Base-by-base conservation (phyloP, 2,888 invertebrate genomes). In the Drosophila ezoana region DNA sequence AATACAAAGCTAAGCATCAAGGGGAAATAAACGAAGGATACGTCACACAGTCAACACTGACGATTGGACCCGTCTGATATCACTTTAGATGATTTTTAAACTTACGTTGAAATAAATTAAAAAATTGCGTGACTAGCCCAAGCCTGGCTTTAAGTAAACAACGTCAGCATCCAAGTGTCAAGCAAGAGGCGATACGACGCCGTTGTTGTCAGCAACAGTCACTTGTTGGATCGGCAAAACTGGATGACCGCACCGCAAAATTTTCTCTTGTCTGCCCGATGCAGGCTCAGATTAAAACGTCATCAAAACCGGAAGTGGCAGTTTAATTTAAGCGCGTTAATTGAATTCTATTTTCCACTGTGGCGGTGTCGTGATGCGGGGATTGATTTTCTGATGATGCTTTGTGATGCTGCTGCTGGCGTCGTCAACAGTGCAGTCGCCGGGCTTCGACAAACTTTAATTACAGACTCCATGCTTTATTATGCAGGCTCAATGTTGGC, bases 231-330 rank as follows among this genome's bases (percentile, higher is more conserved):
- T 38, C 40, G 23, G 43, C 57, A 16, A 41, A 57, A 45, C 40
- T 59, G 52, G 47, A 43, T 37, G 47, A 41, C 28, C 47, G 37
- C 32, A 59, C 32, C 43, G 54, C 41, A 57, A 56, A 68, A 62
- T 75, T 74, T 79, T 74, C 79, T 79, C 18, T 65, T 65, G 75
- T 54, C 69, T 47, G 49, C 20, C 23, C 56, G 51, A 33, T 45
- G 67, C 53, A 20, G 63, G 57, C 65, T 68, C 69, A 76, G 82
- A 87, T 90, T 88, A 89, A 89, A 90, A 81, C 80, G 85, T 89
- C 90, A 87, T 83, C 89, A 83, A 89, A 90, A 85, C 85, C 90
- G 89, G 89, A 89, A 89, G 90, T 89, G 90, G 90, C 90, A 90
- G 90, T 84, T 89, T 90, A 89, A 89, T 90, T 90, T 89, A 89